These are phyloP conservation scores for Caenorhabditis becei DNA, from an alignment of 2,888 invertebrate genomes.

Conservation along the genomic window DNA sequence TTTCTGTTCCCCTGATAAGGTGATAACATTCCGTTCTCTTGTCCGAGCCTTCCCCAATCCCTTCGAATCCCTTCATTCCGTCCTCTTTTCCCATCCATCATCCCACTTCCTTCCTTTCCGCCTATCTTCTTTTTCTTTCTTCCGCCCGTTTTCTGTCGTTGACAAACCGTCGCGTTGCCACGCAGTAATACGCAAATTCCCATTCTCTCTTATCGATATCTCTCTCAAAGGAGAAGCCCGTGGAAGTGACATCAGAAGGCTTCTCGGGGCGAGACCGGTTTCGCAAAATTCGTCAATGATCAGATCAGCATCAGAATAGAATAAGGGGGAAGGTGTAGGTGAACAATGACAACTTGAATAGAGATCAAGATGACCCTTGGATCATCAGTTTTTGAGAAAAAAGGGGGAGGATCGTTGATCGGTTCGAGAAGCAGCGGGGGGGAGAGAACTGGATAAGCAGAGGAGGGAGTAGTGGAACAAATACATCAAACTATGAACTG, in stretches of 20 bases:
- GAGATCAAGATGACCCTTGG: constrained; percentile 5
- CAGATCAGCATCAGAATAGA: constrained; percentile 27
- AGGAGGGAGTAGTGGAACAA: neutral
- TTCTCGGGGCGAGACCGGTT: constrained; percentile 13
- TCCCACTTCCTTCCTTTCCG: neutral
- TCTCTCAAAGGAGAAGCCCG: constrained; percentile 7
- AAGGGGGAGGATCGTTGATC: constrained; percentile 24
- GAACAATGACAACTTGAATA: constrained; percentile 22
- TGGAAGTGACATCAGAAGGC: constrained; percentile 29
- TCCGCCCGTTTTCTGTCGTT: constrained; percentile 20
- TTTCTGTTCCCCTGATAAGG: too few species aligned
- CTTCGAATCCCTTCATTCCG: neutral
- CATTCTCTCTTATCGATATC: constrained; percentile 35
- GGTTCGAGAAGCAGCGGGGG: neutral
- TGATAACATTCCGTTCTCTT: too few species aligned
- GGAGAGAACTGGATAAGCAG: neutral
- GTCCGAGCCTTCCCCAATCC: neutral
- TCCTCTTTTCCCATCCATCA: neutral
- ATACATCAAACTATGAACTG: neutral
- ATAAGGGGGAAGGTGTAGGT: neutral
- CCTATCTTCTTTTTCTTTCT: constrained; percentile 7
- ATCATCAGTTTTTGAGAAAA: constrained; percentile 3
- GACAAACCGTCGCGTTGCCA: constrained; percentile 36
- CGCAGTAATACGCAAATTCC: constrained; percentile 28
- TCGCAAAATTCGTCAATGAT: constrained; percentile 14